A percentile compares a stretch with the other conserved stretches of the same genome.
Evolutionary conservation across 2,888 invertebrate genomes (phyloP).

Genomic region (Lasiommata megera): DNA sequence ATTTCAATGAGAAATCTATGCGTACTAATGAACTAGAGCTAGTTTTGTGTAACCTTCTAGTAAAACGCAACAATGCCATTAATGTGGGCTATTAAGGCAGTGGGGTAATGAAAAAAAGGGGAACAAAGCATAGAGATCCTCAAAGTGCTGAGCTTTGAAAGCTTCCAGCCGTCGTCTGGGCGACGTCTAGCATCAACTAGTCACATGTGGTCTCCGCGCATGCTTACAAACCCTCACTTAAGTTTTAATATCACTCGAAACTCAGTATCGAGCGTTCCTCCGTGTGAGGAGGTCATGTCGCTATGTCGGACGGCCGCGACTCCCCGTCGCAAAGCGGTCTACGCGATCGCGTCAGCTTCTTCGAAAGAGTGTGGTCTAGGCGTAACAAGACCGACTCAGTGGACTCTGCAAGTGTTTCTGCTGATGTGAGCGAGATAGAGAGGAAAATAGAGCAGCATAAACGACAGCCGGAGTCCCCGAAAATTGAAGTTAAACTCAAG

Average conservation of each 20-base stretch:
- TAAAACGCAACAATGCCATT: conserved; percentile 3
- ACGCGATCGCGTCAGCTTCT: conserved; percentile 88
- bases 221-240: conserved; percentile 46
- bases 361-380: conserved; percentile 89
- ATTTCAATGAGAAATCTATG: too few species aligned
- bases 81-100: conserved; percentile 26
- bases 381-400: conserved; percentile 62
- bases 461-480: conserved; percentile 77
- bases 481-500: conserved; percentile 83
- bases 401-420: conserved; percentile 68
- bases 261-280: conserved; percentile 78
- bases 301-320: conserved; percentile 77
- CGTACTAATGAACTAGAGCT: too few species aligned
- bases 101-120: conserved; percentile 29
- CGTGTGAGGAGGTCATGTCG: conserved; percentile 72
- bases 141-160: conserved; percentile 23
- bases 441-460: conserved; percentile 81
- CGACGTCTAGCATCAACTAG: conserved; percentile 47
- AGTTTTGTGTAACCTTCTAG: background rate
- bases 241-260: conserved; percentile 39
- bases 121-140: conserved; percentile 8
- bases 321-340: conserved; percentile 80
- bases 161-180: conserved; percentile 44
- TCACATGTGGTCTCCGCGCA: conserved; percentile 56
- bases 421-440: conserved; percentile 83